These are phyloP conservation scores for Enteromius mattozi DNA, from an alignment of 2,797 vertebrate genomes.

Conservation along the genomic window DNA sequence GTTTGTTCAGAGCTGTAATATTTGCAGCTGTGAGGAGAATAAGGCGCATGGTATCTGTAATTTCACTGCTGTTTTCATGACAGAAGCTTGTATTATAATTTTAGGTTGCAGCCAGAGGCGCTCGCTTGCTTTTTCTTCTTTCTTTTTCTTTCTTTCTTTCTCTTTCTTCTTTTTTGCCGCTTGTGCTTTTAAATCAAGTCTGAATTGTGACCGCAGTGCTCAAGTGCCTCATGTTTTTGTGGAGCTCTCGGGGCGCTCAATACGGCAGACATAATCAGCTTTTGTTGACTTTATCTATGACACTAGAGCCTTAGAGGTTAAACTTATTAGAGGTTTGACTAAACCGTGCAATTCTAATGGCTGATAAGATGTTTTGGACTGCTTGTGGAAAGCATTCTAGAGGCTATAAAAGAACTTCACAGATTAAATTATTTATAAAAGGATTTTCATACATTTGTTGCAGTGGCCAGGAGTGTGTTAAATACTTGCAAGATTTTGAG, in stretches of 20 bases:
- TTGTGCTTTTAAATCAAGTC: constrained; percentile 67
- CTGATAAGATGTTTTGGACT: constrained; percentile 36
- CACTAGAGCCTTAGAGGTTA: constrained; percentile 44
- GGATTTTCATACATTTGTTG: constrained; percentile 8
- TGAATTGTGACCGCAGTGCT: constrained; percentile 36
- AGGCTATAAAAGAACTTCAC: constrained; percentile 30
- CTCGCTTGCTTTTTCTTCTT: constrained; percentile 24
- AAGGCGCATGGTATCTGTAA: background rate
- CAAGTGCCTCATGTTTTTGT: constrained; percentile 53
- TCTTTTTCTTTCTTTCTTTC: background rate
- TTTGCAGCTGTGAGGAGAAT: constrained; percentile 16
- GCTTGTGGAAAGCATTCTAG: constrained; percentile 33
- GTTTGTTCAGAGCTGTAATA: constrained; percentile 62
- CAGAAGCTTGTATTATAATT: constrained; percentile 58
- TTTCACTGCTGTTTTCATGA: constrained; percentile 47
- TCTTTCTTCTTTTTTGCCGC: constrained; percentile 27
- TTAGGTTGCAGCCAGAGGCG: constrained; percentile 55
- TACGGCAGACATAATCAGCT: constrained; percentile 64
- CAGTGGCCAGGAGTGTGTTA: background rate
- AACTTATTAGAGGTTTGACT: constrained; percentile 44
- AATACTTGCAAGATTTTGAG: background rate
- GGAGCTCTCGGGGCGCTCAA: constrained; percentile 59
- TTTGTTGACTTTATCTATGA: constrained; percentile 60
- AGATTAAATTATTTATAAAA: constrained; percentile 27
- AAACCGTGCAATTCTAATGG: constrained; percentile 35